Base-by-base conservation (phyloP, 2,888 invertebrate genomes). In the Nomada fabriciana region DNA sequence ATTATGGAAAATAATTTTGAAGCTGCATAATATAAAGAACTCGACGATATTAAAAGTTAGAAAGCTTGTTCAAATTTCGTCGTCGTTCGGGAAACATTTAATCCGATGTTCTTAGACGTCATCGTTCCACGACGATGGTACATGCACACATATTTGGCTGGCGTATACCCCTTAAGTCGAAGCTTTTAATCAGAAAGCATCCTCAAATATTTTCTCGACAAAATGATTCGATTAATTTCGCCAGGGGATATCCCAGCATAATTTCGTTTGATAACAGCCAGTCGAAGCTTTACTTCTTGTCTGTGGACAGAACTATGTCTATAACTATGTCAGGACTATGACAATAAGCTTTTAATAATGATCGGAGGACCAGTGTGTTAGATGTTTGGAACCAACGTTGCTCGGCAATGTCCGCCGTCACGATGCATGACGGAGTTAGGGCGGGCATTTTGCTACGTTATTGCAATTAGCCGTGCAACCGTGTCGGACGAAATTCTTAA, bases 401-500 rank as follows among this genome's bases (percentile, higher is more conserved):
- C 20, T 55, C 64, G 73, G 69, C 25, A 52, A 73, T 43, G 36
- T 0, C 25, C 53, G 42, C 69, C 65, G 50, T 59, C 10, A 57
- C 23, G 63, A 69, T 23, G 63, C 63, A 78, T 57, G 42, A 20
- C 36, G 50, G 73, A 52, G 57, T 43, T 25, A 65, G 59, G 43
- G 52, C 42, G 42, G 20, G 29, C 53, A 11, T 25, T 20, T n/a
- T 3, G 42, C 23, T 53, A 15, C 50, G 29, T 77, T 70, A 53
- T 36, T 23, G 53, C 47, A 60, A 77, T 80, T 80, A 80, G 29
- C 50, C 25, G 70, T 18, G 43, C n/a, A 53, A 18, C 55, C 42
- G 50, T 50, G 72, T 42, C 42, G 23, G 23, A 47, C 53, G 63
- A 64, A 76, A 64, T 76, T 79, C 69, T 79, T 76, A 43, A 69